Conservation (phyloP, 2,797 vertebrate species). For the Bradypodion pumilum region DNA sequence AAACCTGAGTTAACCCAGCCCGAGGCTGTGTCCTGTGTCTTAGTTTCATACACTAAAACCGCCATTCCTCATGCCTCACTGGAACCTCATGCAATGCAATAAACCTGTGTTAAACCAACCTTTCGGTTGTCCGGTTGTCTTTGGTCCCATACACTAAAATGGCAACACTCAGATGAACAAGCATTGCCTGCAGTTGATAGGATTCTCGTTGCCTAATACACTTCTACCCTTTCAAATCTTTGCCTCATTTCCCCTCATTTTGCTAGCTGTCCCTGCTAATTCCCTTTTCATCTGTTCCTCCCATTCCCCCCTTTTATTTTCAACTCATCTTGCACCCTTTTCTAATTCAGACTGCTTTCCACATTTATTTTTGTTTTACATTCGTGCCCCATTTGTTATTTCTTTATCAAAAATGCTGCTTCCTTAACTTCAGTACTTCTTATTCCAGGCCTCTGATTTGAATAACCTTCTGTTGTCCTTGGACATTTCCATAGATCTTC, state of each 20-base stretch:
- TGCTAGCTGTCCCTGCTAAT: not conserved
- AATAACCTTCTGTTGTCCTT: conserved; percentile 24
- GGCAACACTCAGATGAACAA: not conserved
- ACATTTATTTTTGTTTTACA: conserved; percentile 18
- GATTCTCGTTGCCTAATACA: not conserved
- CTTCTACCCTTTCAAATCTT: not conserved
- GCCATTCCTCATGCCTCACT: too few species aligned
- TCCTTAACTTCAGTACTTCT: conserved; percentile 12
- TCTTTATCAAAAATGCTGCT: not conserved
- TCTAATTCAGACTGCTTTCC: not conserved
- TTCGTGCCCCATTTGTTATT: not conserved
- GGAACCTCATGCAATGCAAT: too few species aligned
- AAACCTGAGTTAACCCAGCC: too few species aligned
- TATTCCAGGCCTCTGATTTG: not conserved
- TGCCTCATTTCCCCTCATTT: not conserved
- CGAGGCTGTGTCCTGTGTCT: too few species aligned
- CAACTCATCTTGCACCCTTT: not conserved
- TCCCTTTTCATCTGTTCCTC: not conserved
- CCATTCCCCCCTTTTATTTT: not conserved
- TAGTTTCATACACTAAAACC: too few species aligned
- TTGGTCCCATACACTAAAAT: too few species aligned
- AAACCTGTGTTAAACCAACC: too few species aligned
- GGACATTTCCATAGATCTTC: conserved; percentile 14
- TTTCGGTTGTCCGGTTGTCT: too few species aligned
- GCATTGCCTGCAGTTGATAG: not conserved